Conservation (phyloP, 2,888 invertebrate species). For the Ornithoptera alexandrae region DNA sequence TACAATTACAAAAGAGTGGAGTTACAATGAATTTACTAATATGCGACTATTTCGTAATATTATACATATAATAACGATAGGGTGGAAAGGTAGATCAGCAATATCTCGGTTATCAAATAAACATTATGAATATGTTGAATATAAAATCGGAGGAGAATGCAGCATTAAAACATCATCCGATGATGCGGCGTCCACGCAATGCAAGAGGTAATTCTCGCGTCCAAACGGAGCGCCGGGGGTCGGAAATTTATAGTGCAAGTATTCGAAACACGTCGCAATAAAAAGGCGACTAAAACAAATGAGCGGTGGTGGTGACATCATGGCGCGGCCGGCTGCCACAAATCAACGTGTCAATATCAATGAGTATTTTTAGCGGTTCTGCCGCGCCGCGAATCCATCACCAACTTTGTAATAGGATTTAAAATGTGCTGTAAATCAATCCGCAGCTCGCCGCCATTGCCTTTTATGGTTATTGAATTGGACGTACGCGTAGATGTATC, state of each 20-base stretch:
- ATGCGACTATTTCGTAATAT: too few species aligned
- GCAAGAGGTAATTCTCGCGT: conserved; percentile 14
- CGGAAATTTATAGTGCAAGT: conserved; percentile 20
- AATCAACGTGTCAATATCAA: conserved; percentile 27
- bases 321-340: conserved; percentile 14
- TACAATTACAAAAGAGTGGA: too few species aligned
- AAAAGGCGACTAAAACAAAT: conserved; percentile 21
- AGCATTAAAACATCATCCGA: not conserved
- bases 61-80: too few species aligned
- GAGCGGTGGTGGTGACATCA: conserved; percentile 22
- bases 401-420: conserved; percentile 26
- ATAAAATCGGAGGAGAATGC: too few species aligned
- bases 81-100: too few species aligned
- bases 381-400: conserved; percentile 25
- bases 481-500: not conserved
- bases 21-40: too few species aligned
- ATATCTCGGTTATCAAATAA: too few species aligned
- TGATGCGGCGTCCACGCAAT: not conserved
- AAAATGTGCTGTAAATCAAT: conserved; percentile 24
- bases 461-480: conserved; percentile 18
- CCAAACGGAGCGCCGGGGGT: conserved; percentile 11
- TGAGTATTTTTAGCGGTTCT: conserved; percentile 23
- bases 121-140: too few species aligned
- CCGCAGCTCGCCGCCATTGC: not conserved
- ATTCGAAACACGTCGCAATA: conserved; percentile 13